A percentile compares a stretch with the other conserved stretches of the same genome.
phyloP scores from a whole-genome alignment of 2,888 invertebrate species.

The Leptinotarsa juncta region DNA sequence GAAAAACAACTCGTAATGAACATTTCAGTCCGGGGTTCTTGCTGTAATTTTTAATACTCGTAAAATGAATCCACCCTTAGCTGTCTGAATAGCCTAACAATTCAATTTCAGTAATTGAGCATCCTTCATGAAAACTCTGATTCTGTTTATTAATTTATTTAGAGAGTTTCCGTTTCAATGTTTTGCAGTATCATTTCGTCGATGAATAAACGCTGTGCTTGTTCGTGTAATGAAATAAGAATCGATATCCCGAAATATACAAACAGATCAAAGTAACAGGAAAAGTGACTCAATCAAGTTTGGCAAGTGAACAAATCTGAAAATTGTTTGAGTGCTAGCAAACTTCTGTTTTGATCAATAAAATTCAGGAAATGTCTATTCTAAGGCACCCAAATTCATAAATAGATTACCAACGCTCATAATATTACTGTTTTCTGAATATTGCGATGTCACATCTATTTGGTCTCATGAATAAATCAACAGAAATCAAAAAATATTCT shows the following conservation, averaged over 20 bases:
- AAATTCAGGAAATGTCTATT: neutral
- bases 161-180: neutral
- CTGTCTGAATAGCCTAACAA: too few relatives aligned
- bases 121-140: neutral
- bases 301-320: neutral
- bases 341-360: neutral
- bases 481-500: too few relatives aligned
- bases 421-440: neutral
- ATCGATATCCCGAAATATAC: neutral
- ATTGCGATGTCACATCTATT: too few relatives aligned
- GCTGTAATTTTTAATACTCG: too few relatives aligned
- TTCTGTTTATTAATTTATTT: neutral
- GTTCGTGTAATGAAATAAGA: neutral
- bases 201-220: neutral
- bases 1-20: too few relatives aligned
- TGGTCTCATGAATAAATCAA: too few relatives aligned
- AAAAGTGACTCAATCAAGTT: slow-evolving; percentile 10
- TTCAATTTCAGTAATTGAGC: neutral
- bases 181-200: neutral
- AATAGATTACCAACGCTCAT: neutral
- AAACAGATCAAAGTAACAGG: neutral
- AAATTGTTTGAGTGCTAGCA: neutral
- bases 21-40: too few relatives aligned
- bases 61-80: too few relatives aligned
- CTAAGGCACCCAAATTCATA: neutral